A percentile compares a stretch with the other conserved stretches of the same genome.
These are phyloP conservation scores for Agonopterix arenella DNA, from an alignment of 2,888 invertebrate species.

Conservation along the genomic window DNA sequence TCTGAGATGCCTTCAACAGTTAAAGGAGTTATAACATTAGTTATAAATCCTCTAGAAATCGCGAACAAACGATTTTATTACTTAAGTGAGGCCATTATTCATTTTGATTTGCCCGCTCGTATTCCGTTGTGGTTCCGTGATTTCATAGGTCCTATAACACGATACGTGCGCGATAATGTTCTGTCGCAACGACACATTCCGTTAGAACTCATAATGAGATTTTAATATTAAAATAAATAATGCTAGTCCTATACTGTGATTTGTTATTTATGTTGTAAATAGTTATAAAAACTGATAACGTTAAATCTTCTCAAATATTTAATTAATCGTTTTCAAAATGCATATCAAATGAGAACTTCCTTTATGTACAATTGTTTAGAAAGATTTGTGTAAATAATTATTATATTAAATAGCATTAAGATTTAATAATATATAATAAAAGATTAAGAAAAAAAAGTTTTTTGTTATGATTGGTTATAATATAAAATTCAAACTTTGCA, in stretches of 20 bases:
- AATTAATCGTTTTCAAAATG: slow-evolving; percentile 29
- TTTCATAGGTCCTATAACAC: background rate
- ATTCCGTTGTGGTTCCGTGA: background rate
- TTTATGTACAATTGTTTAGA: slow-evolving; percentile 21
- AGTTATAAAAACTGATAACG: background rate
- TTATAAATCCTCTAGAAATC: too few species aligned
- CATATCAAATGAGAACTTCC: slow-evolving; percentile 42
- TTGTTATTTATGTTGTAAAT: background rate
- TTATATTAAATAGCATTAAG: background rate
- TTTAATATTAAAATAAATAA: background rate
- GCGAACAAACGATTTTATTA: too few species aligned
- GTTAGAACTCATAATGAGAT: background rate
- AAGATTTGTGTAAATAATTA: slow-evolving; percentile 4
- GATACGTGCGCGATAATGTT: background rate
- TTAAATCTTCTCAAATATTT: background rate
- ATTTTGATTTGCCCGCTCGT: background rate
- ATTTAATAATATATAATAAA: background rate
- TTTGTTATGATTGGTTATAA: background rate
- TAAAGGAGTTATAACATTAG: too few species aligned
- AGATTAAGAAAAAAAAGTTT: too few species aligned
- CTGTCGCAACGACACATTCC: background rate
- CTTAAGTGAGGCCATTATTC: background rate
- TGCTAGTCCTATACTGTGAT: background rate
- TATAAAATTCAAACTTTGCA: background rate
- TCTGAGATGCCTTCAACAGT: too few species aligned